phyloP scores from a whole-genome alignment of 2,113 vertebrate species.

The Pica pica region DNA sequence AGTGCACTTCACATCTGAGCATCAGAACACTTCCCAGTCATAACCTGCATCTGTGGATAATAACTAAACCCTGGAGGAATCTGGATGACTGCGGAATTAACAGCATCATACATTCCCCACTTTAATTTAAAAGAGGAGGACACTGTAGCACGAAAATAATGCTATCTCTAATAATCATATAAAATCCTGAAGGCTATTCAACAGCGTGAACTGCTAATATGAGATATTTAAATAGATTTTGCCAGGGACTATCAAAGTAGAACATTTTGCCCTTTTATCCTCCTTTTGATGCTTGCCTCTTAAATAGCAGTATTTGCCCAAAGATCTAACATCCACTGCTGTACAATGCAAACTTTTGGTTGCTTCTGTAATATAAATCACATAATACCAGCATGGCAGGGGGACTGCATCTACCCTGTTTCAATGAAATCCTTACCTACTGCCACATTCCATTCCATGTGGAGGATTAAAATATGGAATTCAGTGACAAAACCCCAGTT shows the following conservation, averaged over 20 bases:
- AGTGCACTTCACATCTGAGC: not conserved
- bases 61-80: not conserved
- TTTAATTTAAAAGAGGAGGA: not conserved
- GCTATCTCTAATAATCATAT: not conserved
- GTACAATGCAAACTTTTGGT: not conserved
- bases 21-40: not conserved
- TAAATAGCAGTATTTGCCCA: not conserved
- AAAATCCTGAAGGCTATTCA: not conserved
- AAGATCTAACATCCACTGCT: not conserved
- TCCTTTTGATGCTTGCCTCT: not conserved
- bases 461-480: not conserved
- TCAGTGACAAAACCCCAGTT: not conserved
- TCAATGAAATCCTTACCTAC: not conserved
- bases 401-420: not conserved
- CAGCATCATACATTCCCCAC: not conserved
- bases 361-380: not conserved
- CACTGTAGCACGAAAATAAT: not conserved
- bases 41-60: not conserved
- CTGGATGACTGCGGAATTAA: not conserved
- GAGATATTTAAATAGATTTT: not conserved
- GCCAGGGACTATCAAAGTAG: not conserved
- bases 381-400: not conserved
- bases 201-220: not conserved
- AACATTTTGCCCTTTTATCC: not conserved
- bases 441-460: not conserved